Evolutionary conservation across 2,888 invertebrate species (phyloP), one percentile per base, ranked within the genome.

Genomic region (Seira ritae): DNA sequence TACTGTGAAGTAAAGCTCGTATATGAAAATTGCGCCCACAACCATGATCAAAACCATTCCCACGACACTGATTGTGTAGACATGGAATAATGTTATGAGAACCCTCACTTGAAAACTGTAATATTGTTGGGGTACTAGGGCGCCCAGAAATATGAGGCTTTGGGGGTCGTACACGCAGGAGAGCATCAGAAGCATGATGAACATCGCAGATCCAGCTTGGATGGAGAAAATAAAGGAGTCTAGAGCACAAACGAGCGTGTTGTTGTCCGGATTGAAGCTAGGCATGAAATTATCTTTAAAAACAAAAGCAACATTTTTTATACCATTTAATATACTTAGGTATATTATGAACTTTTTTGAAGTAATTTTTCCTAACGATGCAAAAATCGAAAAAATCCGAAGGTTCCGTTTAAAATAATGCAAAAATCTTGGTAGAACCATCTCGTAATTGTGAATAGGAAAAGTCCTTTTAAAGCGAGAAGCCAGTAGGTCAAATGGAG

Each of bases 1-100:
- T 20, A 24, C 37, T 3, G n/a, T 72, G 10, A 74, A 12, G n/a
- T 74, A 74, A 66, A 74, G 12, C 10, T 12, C 10, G 22, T 74
- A 74, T 1, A 65, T 1, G 10, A 74, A 20, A 4, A 2, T 8
- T 1, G n/a, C 0, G 0, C 19, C 19, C 10, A 31, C 74, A n/a
- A 42, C 12, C 8, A 65, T 12, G 6, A 22, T 31, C 6, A 20
- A 3, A 20, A 17, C 37, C 2, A 31, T 10, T 17, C 8, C 15
- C 1, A 74, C 6, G 15, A 42, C 15, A 15, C 19, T 6, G 12
- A 66, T 12, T 1, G 37, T 1, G 20, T 74, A 74, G 3, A 12
- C 17, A 42, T 74, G 65, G n/a, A 74, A 37, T 0, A 42, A 6
- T 4, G 42, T 65, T 3, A 74, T 20, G 6, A 65, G 1, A 6